Evolutionary conservation across 1,140 invertebrate species (phyloP).

Genomic region (Agrilus planipennis): DNA sequence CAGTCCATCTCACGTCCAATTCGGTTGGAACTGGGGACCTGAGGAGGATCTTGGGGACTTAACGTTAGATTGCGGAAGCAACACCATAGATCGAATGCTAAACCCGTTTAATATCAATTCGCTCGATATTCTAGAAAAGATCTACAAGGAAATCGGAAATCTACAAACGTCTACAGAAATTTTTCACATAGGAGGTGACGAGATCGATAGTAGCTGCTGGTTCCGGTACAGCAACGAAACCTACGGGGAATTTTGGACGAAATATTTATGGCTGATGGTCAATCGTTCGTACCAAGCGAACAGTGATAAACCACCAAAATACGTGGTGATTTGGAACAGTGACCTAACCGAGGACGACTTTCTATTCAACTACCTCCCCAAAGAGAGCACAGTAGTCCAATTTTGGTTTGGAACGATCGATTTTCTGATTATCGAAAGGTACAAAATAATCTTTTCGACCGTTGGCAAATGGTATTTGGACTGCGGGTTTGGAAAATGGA

Average conservation of each 20-base stretch:
- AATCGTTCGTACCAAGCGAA: constrained; percentile 51
- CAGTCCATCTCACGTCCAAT: constrained; percentile 66
- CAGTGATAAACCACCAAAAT: constrained; percentile 44
- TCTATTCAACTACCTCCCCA: constrained; percentile 40
- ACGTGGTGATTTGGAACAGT: constrained; percentile 66
- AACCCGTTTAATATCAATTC: no score
- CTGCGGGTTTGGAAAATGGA: constrained; percentile 70
- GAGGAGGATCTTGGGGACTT: constrained; percentile 48
- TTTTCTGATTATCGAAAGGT: constrained; percentile 54
- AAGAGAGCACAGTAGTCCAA: constrained; percentile 45
- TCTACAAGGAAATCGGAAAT: constrained; percentile 38
- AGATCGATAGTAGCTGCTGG: constrained; percentile 64
- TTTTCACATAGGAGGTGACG: constrained; percentile 73
- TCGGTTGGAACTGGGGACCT: constrained; percentile 68
- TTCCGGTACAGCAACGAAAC: constrained; percentile 41
- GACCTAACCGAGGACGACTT: constrained; percentile 58
- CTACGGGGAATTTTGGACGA: constrained; percentile 56
- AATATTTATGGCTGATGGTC: constrained; percentile 48
- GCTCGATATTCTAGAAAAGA: no score
- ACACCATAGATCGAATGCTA: no score
- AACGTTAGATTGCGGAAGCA: constrained; percentile 40
- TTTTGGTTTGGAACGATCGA: constrained; percentile 61
- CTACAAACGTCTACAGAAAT: no score
- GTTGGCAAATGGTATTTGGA: constrained; percentile 76
- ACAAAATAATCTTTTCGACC: constrained; percentile 63